phyloP scores from a whole-genome alignment of 1,140 invertebrate species.

The Augochlora pura region DNA sequence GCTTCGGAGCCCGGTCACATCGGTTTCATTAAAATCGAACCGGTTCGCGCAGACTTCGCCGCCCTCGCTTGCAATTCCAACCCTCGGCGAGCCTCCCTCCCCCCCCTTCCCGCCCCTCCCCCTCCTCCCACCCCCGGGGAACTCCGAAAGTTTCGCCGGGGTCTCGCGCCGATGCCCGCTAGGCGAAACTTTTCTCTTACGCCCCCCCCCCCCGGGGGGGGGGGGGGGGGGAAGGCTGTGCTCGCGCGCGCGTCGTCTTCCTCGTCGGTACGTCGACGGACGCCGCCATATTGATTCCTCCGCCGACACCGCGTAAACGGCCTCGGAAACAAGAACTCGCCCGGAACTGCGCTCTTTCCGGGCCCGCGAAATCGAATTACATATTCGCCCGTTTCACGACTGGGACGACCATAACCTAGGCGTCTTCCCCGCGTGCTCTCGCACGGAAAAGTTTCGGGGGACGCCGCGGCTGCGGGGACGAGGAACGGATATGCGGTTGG shows the following conservation, averaged over 20 bases:
- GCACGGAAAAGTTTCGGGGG: conserved; percentile 15
- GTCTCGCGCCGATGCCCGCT: neutral
- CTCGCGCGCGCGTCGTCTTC: neutral
- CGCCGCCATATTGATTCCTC: conserved; percentile 41
- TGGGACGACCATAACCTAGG: neutral
- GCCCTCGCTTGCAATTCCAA: neutral
- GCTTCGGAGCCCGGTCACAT: neutral
- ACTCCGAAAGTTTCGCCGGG: neutral
- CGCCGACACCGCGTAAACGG: conserved; percentile 24
- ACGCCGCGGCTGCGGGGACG: neutral
- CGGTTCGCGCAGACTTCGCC: conserved; percentile 19
- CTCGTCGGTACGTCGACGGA: neutral
- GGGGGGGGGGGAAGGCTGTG: neutral
- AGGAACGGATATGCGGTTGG: neutral
- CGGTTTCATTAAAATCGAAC: conserved; percentile 7
- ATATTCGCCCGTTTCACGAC: conserved; percentile 24
- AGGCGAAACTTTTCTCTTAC: conserved; percentile 51
- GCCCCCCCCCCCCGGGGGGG: too few relatives aligned
- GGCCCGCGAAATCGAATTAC: conserved; percentile 47
- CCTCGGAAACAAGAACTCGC: neutral
- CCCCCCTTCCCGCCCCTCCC: neutral
- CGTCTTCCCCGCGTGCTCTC: too few relatives aligned
- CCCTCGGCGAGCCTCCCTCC: neutral
- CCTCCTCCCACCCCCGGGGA: too few relatives aligned
- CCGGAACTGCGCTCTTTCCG: conserved; percentile 43